Conservation (phyloP, 2,888 invertebrate genomes). For the Cyclophora albipunctata region DNA sequence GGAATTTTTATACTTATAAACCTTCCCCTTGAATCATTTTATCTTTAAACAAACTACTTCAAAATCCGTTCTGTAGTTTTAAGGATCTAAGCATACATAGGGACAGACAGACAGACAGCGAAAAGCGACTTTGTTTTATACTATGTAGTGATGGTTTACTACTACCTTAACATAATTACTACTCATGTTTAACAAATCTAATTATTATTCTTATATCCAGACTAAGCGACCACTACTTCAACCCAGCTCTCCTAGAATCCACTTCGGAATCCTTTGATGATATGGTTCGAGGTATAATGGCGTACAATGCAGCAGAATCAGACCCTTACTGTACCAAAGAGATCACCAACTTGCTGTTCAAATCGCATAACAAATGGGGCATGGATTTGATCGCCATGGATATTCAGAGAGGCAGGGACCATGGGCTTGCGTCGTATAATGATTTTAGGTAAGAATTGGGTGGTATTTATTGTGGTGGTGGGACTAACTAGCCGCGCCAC, state of each 20-base stretch:
- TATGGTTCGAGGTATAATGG: slow-evolving; percentile 70
- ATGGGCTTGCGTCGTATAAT: slow-evolving; percentile 78
- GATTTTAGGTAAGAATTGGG: slow-evolving; percentile 64
- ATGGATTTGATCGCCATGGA: slow-evolving; percentile 79
- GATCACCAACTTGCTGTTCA: slow-evolving; percentile 65
- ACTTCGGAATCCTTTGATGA: slow-evolving; percentile 66
- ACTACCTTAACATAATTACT: too few relatives aligned
- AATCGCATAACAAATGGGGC: slow-evolving; percentile 64
- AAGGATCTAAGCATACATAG: too few relatives aligned
- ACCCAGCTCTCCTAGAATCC: slow-evolving; percentile 71
- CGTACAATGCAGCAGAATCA: slow-evolving; percentile 72
- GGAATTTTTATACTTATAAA: too few relatives aligned
- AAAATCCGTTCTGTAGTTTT: too few relatives aligned
- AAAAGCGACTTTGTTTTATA: too few relatives aligned
- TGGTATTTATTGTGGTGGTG: too few relatives aligned
- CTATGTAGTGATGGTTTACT: too few relatives aligned
- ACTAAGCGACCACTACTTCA: slow-evolving; percentile 74
- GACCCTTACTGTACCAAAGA: slow-evolving; percentile 73
- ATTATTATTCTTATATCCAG: slow-evolving; percentile 32
- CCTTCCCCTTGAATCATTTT: too few relatives aligned
- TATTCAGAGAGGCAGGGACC: slow-evolving; percentile 79
- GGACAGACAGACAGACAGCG: too few relatives aligned
- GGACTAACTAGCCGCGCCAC: too few relatives aligned
- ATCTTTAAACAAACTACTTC: too few relatives aligned
- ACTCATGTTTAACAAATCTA: too few relatives aligned